These are phyloP conservation scores for Sciurus carolinensis DNA, from an alignment of 2,797 vertebrate genomes.

Conservation along the genomic window DNA sequence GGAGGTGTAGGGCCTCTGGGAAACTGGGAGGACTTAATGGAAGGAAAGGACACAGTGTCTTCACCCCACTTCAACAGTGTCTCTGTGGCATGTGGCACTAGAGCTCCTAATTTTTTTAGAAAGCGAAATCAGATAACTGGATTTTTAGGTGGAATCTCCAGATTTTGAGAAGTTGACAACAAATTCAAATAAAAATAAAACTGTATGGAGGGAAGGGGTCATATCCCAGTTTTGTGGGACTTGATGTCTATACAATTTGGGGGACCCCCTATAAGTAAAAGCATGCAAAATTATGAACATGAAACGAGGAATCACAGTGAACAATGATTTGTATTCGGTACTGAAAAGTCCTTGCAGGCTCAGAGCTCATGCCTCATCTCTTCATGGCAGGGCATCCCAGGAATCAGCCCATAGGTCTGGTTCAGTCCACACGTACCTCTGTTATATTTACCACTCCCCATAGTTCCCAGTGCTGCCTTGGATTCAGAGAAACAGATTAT, in stretches of 20 bases:
- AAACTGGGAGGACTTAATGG: neutral
- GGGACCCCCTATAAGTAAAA: neutral
- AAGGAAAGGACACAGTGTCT: neutral
- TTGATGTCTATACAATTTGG: neutral
- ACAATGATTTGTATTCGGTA: neutral
- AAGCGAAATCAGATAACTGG: neutral
- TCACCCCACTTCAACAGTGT: fast-evolving
- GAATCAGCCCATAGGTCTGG: neutral
- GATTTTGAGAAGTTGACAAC: conserved; percentile 27
- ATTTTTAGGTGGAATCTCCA: conserved; percentile 6
- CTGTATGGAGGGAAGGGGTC: neutral
- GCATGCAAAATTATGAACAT: neutral
- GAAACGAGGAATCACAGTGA: neutral
- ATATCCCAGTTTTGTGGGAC: neutral
- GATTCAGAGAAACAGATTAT: neutral
- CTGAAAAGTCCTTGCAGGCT: neutral
- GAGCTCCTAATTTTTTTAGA: neutral
- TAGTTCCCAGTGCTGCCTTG: neutral
- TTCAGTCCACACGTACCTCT: neutral
- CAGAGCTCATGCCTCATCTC: neutral
- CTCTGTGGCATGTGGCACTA: neutral
- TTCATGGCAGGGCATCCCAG: neutral
- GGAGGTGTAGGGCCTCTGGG: neutral
- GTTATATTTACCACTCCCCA: neutral
- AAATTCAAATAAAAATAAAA: conserved; percentile 53